Evolutionary conservation across 2,797 vertebrate species (phyloP), one percentile per base, ranked within the genome.

Genomic region (Pseudopleuronectes americanus): DNA sequence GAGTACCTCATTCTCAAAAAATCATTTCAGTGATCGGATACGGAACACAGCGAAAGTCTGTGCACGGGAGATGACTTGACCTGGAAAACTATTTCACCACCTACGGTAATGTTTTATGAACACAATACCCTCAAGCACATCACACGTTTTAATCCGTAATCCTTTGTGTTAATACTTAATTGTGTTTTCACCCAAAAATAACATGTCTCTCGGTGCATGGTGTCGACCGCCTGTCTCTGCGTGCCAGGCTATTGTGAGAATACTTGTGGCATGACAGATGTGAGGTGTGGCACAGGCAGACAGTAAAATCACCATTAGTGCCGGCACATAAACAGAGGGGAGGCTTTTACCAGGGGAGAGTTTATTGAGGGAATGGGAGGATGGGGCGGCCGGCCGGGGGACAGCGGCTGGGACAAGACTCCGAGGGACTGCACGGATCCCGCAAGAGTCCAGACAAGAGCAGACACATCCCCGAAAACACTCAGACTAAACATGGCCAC

Each of bases 401-500:
- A 22, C 72, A 86, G 65, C 3, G 73, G 64, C 76, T 77, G 74
- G 64, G 76, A 84, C 69, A 41, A 68, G 57, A 57, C 69, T 86
- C 68, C 80, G n/a, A 71, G 70, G 75, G 79, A 84, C 76, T 56
- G 58, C 57, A 41, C 57, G 36, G 63, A 82, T 87, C 77, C 74
- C n/a, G 0, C 58, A 77, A 71, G 52, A 81, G 80, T 79, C 74
- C 79, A 92, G 85, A 89, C 87, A 86, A 84, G 86, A 89, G 76
- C 81, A 87, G 86, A 86, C 88, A 79, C 82, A 90, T 88, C 86
- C 82, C 74, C 56, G 54, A 84, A 31, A 31, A 84, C 64, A 74
- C 66, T 83, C 81, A 93, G 90, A 92, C 91, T 90, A 91, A 93
- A 92, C 90, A 91, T 61, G 58, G 70, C 69, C 12, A 36, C 84